Conservation (phyloP, 1,140 invertebrate genomes). For the Antheraea pernyi region DNA sequence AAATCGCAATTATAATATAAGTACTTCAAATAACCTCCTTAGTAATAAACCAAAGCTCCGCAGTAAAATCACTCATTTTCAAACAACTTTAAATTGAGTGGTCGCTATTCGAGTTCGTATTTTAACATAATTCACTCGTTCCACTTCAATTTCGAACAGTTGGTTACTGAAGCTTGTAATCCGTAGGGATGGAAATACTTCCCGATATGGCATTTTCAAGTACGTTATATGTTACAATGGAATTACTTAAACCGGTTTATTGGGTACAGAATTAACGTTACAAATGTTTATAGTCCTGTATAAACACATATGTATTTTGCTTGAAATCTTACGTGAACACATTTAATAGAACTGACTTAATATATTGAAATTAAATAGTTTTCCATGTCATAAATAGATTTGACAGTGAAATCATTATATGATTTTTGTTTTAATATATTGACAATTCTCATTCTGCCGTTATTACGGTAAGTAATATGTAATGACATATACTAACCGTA, state of each 20-base stretch:
- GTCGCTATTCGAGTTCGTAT: background rate
- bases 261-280: background rate
- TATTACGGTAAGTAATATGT: too few relatives aligned
- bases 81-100: background rate
- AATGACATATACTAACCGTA: too few relatives aligned
- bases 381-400: too few relatives aligned
- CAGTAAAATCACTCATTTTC: background rate
- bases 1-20: too few relatives aligned
- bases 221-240: background rate
- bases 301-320: background rate
- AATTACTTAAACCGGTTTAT: background rate
- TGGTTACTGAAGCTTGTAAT: background rate
- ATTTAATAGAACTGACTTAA: background rate
- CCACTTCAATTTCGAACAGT: conserved; percentile 1
- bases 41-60: background rate
- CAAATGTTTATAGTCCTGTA: background rate
- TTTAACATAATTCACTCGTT: background rate
- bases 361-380: too few relatives aligned
- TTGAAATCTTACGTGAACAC: background rate
- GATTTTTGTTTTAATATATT: too few relatives aligned
- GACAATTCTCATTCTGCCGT: too few relatives aligned
- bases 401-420: too few relatives aligned
- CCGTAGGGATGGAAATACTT: conserved; percentile 13
- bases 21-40: background rate
- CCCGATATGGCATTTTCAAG: conserved; percentile 11